Base-by-base conservation (phyloP, 1,140 invertebrate genomes). In the Thaumatotibia leucotreta region DNA sequence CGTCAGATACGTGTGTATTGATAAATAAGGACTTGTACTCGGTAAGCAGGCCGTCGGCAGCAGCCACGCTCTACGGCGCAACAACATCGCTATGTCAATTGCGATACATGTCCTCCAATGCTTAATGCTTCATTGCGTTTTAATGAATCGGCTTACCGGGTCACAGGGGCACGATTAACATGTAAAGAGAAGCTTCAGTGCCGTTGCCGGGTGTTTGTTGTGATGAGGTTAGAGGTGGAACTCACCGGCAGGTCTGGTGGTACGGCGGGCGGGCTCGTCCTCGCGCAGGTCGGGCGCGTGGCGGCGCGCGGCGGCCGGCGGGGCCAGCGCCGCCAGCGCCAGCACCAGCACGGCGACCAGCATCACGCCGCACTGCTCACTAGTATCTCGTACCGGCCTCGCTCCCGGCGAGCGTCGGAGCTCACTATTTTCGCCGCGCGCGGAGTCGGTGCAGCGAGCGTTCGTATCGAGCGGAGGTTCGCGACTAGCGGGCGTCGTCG, bases 181-280 rank as follows among this genome's bases (percentile, higher is more conserved):
- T 64, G 61, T 65, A 39, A 61, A 52, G 54, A 67, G 66, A 74
- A 74, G 23, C 66, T 68, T 74, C 69, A 67, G n/a, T 76, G 66
- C 69, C 31, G 17, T 62, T 32, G 63, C 64, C n/a, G n/a, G n/a
- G n/a, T 66, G 63, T 23, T 61, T 35, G 62, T 70, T 66, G 63
- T 62, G 49, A 66, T 71, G 69, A 68, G 69, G 68, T 52, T 54
- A 58, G 49, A n/a, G 45, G 32, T 22, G 14, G 17, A 23, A 79
- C 86, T 87, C 72, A 90, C 88, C 88, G 77, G 88, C 88, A 54
- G 88, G 83, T 52, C 88, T 82, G 33, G 82, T 86, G 69, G 82
- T 86, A 61, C 84, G 86, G 10, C 88, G 79, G 32, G 88, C 86
- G 73, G 88, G 88, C 68, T 90, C 86, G 72, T 90, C 88, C 73